Evolutionary conservation across 2,113 vertebrate genomes (phyloP).

Genomic region (Apteryx mantelli): DNA sequence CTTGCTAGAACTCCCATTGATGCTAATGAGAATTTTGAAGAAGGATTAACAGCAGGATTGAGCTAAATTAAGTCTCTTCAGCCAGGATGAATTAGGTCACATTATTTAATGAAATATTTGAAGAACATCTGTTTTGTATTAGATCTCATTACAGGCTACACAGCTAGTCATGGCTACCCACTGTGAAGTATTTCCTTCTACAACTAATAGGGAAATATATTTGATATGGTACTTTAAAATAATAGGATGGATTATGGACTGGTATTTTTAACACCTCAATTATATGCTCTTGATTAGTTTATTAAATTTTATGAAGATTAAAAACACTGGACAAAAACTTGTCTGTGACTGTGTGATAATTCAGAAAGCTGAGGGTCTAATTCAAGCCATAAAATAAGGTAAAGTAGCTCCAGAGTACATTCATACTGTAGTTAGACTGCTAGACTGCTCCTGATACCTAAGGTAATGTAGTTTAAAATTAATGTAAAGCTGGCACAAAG

Average conservation of each 20-base stretch:
- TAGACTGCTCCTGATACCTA: not conserved
- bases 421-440: not conserved
- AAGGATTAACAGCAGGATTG: not conserved
- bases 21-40: constrained; percentile 17
- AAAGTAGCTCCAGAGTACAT: not conserved
- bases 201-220: not conserved
- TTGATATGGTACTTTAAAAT: not conserved
- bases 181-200: not conserved
- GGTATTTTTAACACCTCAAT: constrained; percentile 2
- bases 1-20: not conserved
- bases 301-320: not conserved
- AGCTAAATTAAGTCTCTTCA: constrained; percentile 20
- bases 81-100: constrained; percentile 33
- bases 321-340: not conserved
- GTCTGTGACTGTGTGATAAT: not conserved
- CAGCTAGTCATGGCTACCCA: not conserved
- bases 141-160: not conserved
- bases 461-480: not conserved
- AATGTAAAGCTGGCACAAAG: not conserved
- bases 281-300: not conserved
- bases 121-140: constrained; percentile 41
- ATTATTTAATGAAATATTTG: constrained; percentile 50
- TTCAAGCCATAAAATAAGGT: not conserved
- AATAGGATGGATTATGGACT: not conserved
- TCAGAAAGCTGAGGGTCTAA: not conserved